Base-by-base conservation (phyloP, 1,140 invertebrate genomes). In the Oscheius sp. region DNA sequence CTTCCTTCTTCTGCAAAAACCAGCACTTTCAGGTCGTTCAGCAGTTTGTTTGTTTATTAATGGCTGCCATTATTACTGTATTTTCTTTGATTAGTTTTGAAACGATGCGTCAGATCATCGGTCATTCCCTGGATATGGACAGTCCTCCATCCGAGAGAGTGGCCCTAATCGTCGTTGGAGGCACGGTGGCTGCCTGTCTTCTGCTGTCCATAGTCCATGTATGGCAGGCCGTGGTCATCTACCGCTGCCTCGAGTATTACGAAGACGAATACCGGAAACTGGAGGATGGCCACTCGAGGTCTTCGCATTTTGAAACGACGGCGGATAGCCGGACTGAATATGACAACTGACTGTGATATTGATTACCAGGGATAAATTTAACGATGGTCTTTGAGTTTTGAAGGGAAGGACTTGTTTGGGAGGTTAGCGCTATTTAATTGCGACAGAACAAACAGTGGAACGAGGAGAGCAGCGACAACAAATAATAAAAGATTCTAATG, bases 181-280 rank as follows among this genome's bases (percentile, higher is more conserved):
- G 45, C 26, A 78, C 76, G 2, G 73, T 80, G 35, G 36, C 66
- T 23, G 58, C 63, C 20, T 79, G 79, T 64, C 74, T 72, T 42
- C 36, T 80, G 29, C 55, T 79, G 20, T 79, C 79, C 1, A 61
- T 76, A 42, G 62, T 79, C 26, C 73, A 76, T 58, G 75, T 75
- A 28, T 79, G 79, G 79, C 79, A 79, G 62, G 68, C 72, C 31
- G 35, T 78, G 18, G 69, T 80, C 36, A 80, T 79, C 26, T 80
- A 79, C 45, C 65, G 73, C 38, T 78, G 77, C 26, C 69, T 78
- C 28, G 64, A 78, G 64, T 78, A 78, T 46, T 78, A 77, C 20
- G 77, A 78, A 66, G 68, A 68, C 29, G 75, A 66, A 38, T 73
- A 73, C 35, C 46, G 71, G 15, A 68, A 68, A 20, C 20, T 68